Base-by-base conservation (phyloP, 2,888 invertebrate species). In the Hoplodrina ambigua region DNA sequence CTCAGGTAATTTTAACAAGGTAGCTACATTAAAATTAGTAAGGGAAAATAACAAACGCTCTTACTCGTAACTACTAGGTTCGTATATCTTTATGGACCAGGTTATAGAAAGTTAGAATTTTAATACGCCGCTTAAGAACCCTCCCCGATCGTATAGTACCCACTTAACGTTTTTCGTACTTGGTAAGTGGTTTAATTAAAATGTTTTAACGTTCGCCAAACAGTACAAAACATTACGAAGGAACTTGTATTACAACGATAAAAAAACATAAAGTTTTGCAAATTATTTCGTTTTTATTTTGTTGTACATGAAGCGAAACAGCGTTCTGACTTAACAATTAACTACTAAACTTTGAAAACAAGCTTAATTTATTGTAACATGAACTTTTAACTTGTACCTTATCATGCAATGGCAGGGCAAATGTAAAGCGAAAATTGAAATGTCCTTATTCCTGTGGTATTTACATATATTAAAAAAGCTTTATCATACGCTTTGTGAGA, bases 161-260 rank as follows among this genome's bases (percentile, higher is more conserved):
- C 83, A 84, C 87, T 89, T 87, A 84, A 85, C 81, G 83, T 85
- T 85, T 83, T 83, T 81, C 74, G 80, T 81, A 82, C 82, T 74
- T 78, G 72, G 70, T 85, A 87, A 93, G 92, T 90, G 91, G 88
- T 87, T 91, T 93, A 92, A 93, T 93, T 93, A 93, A 93, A 92
- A 91, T 86, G 86, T 84, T 91, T 88, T 86, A 90, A 86, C 86
- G 86, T 86, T 87, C 79, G 79, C 84, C 83, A 74, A 89, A 87
- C 84, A 87, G 86, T 83, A 86, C 84, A 81, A 78, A 86, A 83
- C 82, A 73, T 75, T 79, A 66, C 71, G 58, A 83, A 83, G 79
- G 75, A 77, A 69, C 75, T 59, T 44, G 66, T 68, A 70, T 68
- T 65, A 82, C 81, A 79, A 76, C 56, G 74, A 64, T 74, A 68